Evolutionary conservation across 2,888 invertebrate genomes (phyloP).

Genomic region (Iselma pallidipennis): DNA sequence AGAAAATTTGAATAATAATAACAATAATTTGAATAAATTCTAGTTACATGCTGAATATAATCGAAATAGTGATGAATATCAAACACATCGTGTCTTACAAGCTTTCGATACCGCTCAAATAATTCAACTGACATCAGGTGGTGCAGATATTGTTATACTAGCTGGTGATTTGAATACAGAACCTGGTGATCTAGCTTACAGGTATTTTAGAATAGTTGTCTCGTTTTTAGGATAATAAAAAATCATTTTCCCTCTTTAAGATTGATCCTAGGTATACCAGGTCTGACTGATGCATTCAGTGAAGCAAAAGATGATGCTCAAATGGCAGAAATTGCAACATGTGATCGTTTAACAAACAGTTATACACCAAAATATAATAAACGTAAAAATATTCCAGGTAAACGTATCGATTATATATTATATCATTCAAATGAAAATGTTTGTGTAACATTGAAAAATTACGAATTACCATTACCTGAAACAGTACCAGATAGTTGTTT

Average conservation of each 20-base stretch:
- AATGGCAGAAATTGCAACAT: slow-evolving; percentile 68
- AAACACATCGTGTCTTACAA: slow-evolving; percentile 90
- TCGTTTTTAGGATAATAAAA: neutral
- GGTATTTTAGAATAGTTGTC: slow-evolving; percentile 49
- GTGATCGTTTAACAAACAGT: slow-evolving; percentile 79
- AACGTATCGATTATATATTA: slow-evolving; percentile 92
- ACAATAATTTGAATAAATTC: slow-evolving; percentile 35
- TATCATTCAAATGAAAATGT: slow-evolving; percentile 58
- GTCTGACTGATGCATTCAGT: slow-evolving; percentile 60
- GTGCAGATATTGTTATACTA: slow-evolving; percentile 81
- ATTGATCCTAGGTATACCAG: slow-evolving; percentile 62
- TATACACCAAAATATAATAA: slow-evolving; percentile 68
- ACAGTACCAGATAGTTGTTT: slow-evolving; percentile 71
- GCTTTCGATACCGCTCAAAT: slow-evolving; percentile 95
- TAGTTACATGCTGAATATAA: slow-evolving; percentile 96
- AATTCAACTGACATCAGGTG: slow-evolving; percentile 78
- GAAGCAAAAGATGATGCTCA: slow-evolving; percentile 40
- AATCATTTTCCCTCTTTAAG: slow-evolving; percentile 31
- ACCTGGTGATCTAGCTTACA: slow-evolving; percentile 81
- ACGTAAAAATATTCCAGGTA: slow-evolving; percentile 68
- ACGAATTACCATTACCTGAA: slow-evolving; percentile 72
- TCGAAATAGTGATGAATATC: slow-evolving; percentile 81
- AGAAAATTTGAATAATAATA: slow-evolving; percentile 2
- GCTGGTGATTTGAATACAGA: slow-evolving; percentile 95
- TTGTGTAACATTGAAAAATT: slow-evolving; percentile 58